phyloP scores from a whole-genome alignment of 2,797 vertebrate species.

The Tympanoctomys barrerae region DNA sequence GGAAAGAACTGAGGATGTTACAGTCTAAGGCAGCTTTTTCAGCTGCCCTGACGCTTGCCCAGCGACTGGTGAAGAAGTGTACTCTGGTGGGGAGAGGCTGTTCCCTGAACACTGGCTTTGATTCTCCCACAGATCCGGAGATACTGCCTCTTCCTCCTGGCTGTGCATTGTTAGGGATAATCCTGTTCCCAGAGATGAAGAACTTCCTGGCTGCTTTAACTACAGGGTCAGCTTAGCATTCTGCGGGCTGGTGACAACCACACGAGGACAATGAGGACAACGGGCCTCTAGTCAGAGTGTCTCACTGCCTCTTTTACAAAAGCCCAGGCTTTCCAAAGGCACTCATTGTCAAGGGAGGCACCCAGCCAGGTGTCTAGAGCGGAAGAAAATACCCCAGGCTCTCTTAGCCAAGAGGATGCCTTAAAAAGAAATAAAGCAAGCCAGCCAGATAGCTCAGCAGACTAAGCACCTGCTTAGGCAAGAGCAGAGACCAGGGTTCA shows the following conservation, averaged over 20 bases:
- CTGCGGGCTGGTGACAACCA: not conserved
- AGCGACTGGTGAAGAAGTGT: not conserved
- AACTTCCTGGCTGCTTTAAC: not conserved
- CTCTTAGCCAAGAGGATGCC: not conserved
- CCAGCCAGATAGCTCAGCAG: too few species aligned
- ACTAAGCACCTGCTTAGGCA: too few species aligned
- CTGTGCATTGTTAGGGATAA: not conserved
- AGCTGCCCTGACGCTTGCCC: not conserved
- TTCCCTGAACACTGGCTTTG: not conserved
- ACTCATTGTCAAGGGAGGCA: not conserved
- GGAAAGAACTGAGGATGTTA: not conserved
- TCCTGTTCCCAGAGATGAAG: not conserved
- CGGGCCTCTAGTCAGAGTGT: not conserved
- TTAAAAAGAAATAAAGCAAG: not conserved
- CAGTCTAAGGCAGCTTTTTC: not conserved
- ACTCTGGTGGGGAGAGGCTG: not conserved
- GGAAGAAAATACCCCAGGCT: not conserved
- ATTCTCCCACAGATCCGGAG: not conserved
- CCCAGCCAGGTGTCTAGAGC: not conserved
- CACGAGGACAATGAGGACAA: fast-evolving
- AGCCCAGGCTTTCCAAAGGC: not conserved
- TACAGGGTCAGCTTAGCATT: not conserved
- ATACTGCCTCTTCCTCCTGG: not conserved
- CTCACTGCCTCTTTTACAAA: not conserved
- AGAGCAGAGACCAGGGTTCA: too few species aligned